These are phyloP conservation scores for Drosophila seguyi DNA, from an alignment of 1,140 invertebrate species.

Conservation along the genomic window DNA sequence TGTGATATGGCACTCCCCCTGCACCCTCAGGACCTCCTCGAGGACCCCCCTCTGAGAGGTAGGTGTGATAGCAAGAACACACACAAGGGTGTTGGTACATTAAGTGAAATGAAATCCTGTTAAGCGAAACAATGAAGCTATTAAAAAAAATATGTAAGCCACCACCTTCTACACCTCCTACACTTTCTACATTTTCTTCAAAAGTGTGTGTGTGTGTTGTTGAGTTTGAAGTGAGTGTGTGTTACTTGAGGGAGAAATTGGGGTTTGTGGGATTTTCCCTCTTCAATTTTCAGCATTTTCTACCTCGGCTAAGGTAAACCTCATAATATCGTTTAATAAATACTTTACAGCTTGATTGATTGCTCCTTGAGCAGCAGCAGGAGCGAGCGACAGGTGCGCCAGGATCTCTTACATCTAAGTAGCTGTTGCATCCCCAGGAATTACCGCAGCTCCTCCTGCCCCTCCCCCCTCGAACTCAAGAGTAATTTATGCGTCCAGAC, in stretches of 20 bases:
- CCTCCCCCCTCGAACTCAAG: not conserved
- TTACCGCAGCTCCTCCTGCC: conserved; percentile 1
- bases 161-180: not conserved
- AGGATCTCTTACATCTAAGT: conserved; percentile 56
- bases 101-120: conserved; percentile 82
- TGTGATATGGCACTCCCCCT: not conserved
- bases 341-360: conserved; percentile 82
- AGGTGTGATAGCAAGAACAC: conserved; percentile 34
- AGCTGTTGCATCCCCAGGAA: conserved; percentile 35
- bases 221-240: conserved; percentile 1
- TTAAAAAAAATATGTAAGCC: conserved; percentile 67
- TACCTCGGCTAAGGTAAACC: conserved; percentile 57
- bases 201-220: not conserved
- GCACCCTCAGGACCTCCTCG: not conserved
- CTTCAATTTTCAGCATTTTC: conserved; percentile 29
- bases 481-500: conserved; percentile 72
- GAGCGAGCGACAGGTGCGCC: conserved; percentile 71
- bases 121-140: conserved; percentile 81
- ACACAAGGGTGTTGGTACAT: conserved; percentile 55
- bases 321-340: conserved; percentile 83
- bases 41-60: conserved; percentile 1
- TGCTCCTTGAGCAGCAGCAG: conserved; percentile 40
- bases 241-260: not conserved
- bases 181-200: not conserved
- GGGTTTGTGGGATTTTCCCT: conserved; percentile 10